These are phyloP conservation scores for Varanus salvator DNA, from an alignment of 2,113 vertebrate species.

Conservation along the genomic window DNA sequence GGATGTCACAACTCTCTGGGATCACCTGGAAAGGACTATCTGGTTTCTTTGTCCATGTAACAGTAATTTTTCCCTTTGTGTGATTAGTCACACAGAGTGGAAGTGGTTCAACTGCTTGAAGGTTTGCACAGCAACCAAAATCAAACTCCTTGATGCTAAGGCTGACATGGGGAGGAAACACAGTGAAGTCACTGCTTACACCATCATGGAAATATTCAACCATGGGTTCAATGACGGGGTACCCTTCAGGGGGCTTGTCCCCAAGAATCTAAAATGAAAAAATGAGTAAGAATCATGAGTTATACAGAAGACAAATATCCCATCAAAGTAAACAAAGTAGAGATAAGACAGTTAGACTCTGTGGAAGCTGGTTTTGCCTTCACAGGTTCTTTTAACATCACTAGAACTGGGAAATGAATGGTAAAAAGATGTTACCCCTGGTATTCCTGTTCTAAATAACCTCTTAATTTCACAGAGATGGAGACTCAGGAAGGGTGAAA, in stretches of 20 bases:
- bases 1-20: slow-evolving; percentile 81
- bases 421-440: background rate
- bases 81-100: slow-evolving; percentile 87
- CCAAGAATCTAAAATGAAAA: slow-evolving; percentile 51
- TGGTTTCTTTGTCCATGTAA: slow-evolving; percentile 83
- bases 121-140: slow-evolving; percentile 79
- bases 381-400: background rate
- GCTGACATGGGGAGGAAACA: slow-evolving; percentile 78
- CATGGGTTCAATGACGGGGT: slow-evolving; percentile 60
- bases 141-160: slow-evolving; percentile 81
- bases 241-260: slow-evolving; percentile 40
- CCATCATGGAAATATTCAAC: slow-evolving; percentile 78
- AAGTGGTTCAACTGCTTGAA: slow-evolving; percentile 46
- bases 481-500: background rate
- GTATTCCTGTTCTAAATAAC: slow-evolving; percentile 3
- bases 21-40: slow-evolving; percentile 80
- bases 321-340: background rate
- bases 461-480: background rate
- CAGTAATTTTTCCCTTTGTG: slow-evolving; percentile 83
- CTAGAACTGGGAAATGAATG: background rate
- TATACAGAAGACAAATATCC: background rate
- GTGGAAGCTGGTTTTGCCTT: no score
- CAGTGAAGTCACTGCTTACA: slow-evolving; percentile 42
- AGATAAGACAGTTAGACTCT: background rate
- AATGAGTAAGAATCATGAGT: background rate